Percentiles rank a stretch among this genome's conserved stretches.
These are phyloP conservation scores for Lampropteryx suffumata DNA, from an alignment of 2,888 invertebrate species.

Conservation along the genomic window DNA sequence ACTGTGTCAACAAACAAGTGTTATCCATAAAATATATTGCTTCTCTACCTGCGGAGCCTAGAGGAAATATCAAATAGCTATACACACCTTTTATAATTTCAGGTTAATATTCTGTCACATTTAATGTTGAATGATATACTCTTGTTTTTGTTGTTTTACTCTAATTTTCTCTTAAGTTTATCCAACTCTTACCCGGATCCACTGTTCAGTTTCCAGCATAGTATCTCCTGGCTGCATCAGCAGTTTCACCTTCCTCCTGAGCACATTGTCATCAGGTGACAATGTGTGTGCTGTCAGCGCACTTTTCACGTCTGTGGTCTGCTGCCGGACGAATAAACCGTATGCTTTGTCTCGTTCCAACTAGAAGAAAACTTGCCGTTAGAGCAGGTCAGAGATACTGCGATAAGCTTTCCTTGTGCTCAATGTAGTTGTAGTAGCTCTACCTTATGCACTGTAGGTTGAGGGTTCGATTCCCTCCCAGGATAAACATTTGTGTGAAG, in stretches of 20 bases:
- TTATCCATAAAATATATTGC: conserved; percentile 42
- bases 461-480: too few relatives aligned
- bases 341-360: conserved; percentile 73
- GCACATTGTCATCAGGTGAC: conserved; percentile 57
- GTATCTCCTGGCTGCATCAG: conserved; percentile 78
- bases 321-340: conserved; percentile 69
- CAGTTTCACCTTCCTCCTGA: conserved; percentile 74
- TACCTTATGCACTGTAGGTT: too few relatives aligned
- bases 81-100: conserved; percentile 23
- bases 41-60: conserved; percentile 25
- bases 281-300: conserved; percentile 56
- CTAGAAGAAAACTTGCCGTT: conserved; percentile 39
- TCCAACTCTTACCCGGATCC: conserved; percentile 70
- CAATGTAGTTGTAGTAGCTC: too few relatives aligned
- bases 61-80: conserved; percentile 29
- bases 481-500: too few relatives aligned
- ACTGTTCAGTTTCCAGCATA: conserved; percentile 73
- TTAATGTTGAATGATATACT: conserved; percentile 21
- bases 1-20: conserved; percentile 26
- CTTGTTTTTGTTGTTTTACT: not conserved
- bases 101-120: conserved; percentile 15
- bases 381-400: not conserved
- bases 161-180: too few relatives aligned
- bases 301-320: conserved; percentile 65
- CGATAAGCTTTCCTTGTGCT: too few relatives aligned